Percentiles rank a stretch among this genome's conserved stretches.
phyloP scores from a whole-genome alignment of 2,888 invertebrate species.

The Heliothis peltigera region DNA sequence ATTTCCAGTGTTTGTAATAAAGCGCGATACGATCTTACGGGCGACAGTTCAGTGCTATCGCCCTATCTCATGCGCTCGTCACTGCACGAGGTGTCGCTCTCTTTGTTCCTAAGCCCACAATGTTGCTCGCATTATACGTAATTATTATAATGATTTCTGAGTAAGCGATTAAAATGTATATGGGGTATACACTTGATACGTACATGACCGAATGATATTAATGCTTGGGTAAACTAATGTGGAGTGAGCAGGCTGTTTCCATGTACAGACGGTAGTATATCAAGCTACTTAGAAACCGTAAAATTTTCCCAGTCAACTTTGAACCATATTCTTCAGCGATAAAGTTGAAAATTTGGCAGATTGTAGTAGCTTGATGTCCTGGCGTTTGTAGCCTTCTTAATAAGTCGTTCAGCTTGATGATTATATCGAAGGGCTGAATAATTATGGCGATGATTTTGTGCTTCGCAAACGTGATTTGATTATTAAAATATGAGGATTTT shows the following conservation, averaged over 20 bases:
- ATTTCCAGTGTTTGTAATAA: constrained; percentile 58
- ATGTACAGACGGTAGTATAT: no score
- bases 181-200: constrained; percentile 53
- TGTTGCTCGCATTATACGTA: constrained; percentile 66
- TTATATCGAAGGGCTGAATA: constrained; percentile 48
- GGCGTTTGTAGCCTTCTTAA: no score
- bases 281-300: no score
- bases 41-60: constrained; percentile 60
- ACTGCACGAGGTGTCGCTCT: constrained; percentile 60
- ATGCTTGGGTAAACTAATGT: constrained; percentile 53
- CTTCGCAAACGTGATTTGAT: constrained; percentile 35
- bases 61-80: constrained; percentile 50
- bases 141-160: constrained; percentile 69
- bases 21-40: constrained; percentile 58
- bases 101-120: constrained; percentile 65
- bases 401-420: constrained; percentile 39
- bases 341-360: no score
- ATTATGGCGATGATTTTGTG: constrained; percentile 14
- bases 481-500: constrained; percentile 10
- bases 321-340: no score
- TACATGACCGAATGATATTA: constrained; percentile 56
- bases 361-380: no score
- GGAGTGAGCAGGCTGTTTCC: constrained; percentile 46
- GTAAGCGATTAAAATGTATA: constrained; percentile 63
- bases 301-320: no score